Conservation (phyloP, 2,113 vertebrate genomes). For the Pholis gunnellus region DNA sequence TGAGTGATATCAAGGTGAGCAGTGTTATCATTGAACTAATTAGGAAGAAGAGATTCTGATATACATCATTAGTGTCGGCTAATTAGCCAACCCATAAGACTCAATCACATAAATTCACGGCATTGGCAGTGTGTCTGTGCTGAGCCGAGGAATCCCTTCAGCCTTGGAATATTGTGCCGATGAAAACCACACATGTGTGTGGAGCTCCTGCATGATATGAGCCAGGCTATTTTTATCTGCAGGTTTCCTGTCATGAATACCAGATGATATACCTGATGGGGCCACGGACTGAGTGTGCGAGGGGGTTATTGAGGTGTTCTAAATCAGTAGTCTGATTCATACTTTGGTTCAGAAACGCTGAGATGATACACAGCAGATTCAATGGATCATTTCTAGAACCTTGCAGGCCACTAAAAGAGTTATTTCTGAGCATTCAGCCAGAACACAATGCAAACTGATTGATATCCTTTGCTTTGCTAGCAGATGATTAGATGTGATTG, state of each 20-base stretch:
- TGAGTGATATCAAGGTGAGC: conserved; percentile 9
- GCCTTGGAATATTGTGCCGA: background rate
- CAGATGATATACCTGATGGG: conserved; percentile 50
- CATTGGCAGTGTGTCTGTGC: background rate
- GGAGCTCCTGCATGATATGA: conserved; percentile 27
- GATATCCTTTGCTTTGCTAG: conserved; percentile 29
- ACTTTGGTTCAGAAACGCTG: conserved; percentile 25
- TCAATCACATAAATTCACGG: background rate
- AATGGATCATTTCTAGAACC: conserved; percentile 26
- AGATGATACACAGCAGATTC: conserved; percentile 33
- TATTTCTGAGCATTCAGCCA: conserved; percentile 7
- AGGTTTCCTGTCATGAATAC: conserved; percentile 52
- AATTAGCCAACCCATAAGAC: conserved; percentile 28
- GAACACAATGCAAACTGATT: conserved; percentile 44
- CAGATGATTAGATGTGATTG: conserved; percentile 29
- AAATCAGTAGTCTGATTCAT: conserved; percentile 47
- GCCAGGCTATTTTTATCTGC: conserved; percentile 58
- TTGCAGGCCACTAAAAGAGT: conserved; percentile 1
- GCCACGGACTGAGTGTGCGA: background rate
- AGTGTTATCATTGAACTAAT: conserved; percentile 14
- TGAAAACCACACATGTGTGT: conserved; percentile 3
- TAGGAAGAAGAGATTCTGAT: conserved; percentile 14
- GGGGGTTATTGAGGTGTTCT: conserved; percentile 42
- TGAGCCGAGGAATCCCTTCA: background rate
- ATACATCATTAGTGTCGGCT: conserved; percentile 33